Evolutionary conservation across 1,140 invertebrate species (phyloP).

Genomic region (Bombus ignitus): DNA sequence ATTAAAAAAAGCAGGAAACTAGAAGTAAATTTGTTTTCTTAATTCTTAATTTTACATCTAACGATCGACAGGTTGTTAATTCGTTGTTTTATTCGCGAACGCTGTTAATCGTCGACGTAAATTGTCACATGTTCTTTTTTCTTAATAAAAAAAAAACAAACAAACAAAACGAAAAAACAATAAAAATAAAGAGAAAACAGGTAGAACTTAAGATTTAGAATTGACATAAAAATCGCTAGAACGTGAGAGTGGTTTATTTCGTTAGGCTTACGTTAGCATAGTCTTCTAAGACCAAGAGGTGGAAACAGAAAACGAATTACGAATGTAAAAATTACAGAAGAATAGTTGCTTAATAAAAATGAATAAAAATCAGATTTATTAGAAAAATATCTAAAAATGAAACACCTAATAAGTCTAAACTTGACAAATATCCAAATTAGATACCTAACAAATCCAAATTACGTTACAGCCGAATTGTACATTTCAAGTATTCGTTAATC

Average conservation of each 20-base stretch:
- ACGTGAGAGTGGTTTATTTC: neutral
- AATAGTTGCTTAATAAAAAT: neutral
- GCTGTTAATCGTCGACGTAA: neutral
- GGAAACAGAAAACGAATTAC: too few relatives aligned
- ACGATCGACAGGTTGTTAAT: neutral
- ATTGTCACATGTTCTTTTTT: neutral
- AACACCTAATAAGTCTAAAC: neutral
- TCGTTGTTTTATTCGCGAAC: neutral
- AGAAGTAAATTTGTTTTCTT: neutral
- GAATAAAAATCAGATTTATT: neutral
- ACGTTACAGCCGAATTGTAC: neutral
- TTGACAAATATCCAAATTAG: neutral
- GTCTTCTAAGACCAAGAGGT: neutral
- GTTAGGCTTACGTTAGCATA: neutral
- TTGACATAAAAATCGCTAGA: neutral
- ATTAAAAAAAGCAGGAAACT: neutral
- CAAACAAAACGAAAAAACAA: rapidly evolving
- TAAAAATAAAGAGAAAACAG: too few relatives aligned
- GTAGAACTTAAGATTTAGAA: neutral
- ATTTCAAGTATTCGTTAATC: neutral
- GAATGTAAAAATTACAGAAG: neutral
- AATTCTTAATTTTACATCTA: neutral
- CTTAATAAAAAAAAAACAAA: neutral
- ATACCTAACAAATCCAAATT: neutral
- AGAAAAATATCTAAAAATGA: neutral